A percentile compares a stretch with the other conserved stretches of the same genome.
Conservation (phyloP, 2,797 vertebrate genomes). For the Macroramphosus scolopax region DNA sequence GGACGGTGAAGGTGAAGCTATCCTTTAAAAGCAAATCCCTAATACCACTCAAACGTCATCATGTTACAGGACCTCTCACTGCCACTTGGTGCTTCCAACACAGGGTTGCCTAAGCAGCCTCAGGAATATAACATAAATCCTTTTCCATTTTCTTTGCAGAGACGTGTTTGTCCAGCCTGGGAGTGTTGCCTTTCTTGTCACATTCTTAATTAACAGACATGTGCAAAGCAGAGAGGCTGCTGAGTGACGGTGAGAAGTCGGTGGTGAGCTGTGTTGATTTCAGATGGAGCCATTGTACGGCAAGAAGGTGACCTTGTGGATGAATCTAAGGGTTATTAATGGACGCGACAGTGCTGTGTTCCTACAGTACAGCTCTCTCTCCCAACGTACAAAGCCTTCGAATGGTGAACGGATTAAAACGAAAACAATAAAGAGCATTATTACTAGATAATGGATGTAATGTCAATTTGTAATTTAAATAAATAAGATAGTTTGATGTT, state of each 20-base stretch:
- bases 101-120: no score
- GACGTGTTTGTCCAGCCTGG: conserved; percentile 6
- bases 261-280: conserved; percentile 36
- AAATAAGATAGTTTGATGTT: no score
- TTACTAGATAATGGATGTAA: conserved; percentile 6
- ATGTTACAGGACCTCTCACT: conserved; percentile 1
- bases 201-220: conserved; percentile 15
- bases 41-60: no score
- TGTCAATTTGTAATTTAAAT: no score
- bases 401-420: no score
- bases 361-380: conserved; percentile 18
- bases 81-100: conserved; percentile 11
- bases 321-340: conserved; percentile 52
- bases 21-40: no score
- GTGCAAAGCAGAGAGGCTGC: conserved; percentile 19
- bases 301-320: conserved; percentile 76
- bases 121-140: conserved; percentile 6
- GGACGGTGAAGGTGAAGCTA: no score
- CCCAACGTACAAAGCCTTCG: conserved; percentile 1
- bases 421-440: neutral
- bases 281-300: conserved; percentile 44
- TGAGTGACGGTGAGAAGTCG: conserved; percentile 23
- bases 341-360: conserved; percentile 33
- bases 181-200: conserved; percentile 18
- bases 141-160: conserved; percentile 4